Conservation (phyloP, 2,113 vertebrate genomes). For the Cyanoliseus patagonus region DNA sequence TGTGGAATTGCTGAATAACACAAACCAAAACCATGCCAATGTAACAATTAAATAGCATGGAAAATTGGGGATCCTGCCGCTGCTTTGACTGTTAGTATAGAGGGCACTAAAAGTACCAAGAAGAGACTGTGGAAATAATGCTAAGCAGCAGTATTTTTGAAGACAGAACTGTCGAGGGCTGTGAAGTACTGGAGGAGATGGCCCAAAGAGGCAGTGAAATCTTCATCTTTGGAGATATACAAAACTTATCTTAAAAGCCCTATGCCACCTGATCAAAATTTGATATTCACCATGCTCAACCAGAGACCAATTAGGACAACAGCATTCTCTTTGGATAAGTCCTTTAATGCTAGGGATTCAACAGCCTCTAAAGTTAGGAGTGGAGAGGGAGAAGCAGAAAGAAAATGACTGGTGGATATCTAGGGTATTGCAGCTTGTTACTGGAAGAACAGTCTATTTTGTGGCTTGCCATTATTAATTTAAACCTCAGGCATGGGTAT, state of each 20-base stretch:
- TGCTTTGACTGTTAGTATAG: not conserved
- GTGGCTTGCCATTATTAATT: constrained; percentile 3
- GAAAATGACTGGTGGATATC: not conserved
- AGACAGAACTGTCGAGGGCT: not conserved
- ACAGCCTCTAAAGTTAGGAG: not conserved
- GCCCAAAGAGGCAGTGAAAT: not conserved
- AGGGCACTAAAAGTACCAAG: not conserved
- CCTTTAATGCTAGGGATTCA: not conserved
- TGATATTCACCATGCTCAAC: not conserved
- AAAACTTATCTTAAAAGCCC: not conserved
- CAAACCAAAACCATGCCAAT: not conserved
- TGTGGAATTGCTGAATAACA: not conserved
- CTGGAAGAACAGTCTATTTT: not conserved
- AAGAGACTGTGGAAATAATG: not conserved
- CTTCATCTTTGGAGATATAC: not conserved
- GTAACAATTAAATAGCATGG: not conserved
- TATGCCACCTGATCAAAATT: not conserved
- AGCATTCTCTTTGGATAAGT: not conserved
- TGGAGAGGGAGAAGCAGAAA: not conserved
- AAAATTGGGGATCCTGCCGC: not conserved
- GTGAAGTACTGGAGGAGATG: not conserved
- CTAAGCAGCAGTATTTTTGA: not conserved
- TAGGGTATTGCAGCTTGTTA: not conserved
- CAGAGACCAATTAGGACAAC: not conserved
- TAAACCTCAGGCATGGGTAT: not conserved